Conservation (phyloP, 35 echinoderm and acorn worm genomes). For the Anneissia japonica region DNA sequence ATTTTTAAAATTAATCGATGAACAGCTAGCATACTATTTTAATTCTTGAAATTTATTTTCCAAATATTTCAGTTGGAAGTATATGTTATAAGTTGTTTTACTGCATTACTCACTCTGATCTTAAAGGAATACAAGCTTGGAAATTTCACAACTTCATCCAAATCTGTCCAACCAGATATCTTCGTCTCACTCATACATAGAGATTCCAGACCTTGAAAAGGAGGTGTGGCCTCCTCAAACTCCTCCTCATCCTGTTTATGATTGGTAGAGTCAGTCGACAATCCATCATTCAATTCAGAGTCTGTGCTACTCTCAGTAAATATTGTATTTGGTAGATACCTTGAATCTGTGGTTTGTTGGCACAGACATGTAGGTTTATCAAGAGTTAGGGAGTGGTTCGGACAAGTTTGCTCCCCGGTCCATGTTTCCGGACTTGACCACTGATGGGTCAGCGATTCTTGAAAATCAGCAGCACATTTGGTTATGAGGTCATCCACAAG, state of each 20-base stretch:
- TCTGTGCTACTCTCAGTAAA: conserved; percentile 6
- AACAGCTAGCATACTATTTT: no score
- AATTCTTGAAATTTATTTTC: no score
- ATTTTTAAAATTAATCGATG: no score
- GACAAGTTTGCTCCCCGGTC: not conserved
- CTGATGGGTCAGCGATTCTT: not conserved
- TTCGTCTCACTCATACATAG: conserved; percentile 75
- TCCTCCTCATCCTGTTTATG: not conserved
- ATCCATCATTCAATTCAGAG: not conserved
- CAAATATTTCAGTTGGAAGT: no score
- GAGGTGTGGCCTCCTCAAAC: not conserved
- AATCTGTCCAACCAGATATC: conserved; percentile 48
- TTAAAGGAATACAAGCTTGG: conserved; percentile 55
- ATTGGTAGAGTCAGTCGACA: not conserved
- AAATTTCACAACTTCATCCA: conserved; percentile 57
- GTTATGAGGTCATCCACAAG: not conserved
- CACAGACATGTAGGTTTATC: not conserved
- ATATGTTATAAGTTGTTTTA: not conserved
- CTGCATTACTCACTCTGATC: conserved; percentile 48
- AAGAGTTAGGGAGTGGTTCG: not conserved
- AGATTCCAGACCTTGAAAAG: conserved; percentile 36
- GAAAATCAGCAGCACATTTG: not conserved
- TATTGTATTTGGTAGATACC: conserved; percentile 16
- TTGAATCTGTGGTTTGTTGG: not conserved
- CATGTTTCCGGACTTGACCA: not conserved